phyloP scores from a whole-genome alignment of 2,888 invertebrate species.

The Bombyx huttoni region DNA sequence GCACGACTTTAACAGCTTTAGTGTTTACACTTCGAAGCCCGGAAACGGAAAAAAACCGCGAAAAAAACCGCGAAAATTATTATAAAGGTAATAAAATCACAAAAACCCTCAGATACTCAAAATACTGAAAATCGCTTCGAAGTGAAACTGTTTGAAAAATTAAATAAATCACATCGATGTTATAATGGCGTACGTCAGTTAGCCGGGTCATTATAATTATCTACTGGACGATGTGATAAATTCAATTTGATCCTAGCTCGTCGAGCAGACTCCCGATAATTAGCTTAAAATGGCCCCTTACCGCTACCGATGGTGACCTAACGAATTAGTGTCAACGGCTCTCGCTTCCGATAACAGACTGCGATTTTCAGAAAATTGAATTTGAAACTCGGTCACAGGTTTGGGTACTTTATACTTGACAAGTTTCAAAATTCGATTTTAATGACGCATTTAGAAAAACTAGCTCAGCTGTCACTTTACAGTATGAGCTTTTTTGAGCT shows the following conservation, averaged over 20 bases:
- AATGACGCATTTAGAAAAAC: no score
- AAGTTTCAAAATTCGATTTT: no score
- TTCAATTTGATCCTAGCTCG: neutral
- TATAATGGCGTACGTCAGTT: slow-evolving; percentile 22
- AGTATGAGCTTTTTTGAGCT: no score
- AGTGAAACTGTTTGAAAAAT: neutral
- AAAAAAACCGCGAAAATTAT: no score
- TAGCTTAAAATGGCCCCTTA: neutral
- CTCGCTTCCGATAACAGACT: neutral
- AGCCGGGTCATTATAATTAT: slow-evolving; percentile 14
- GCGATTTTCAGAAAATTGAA: neutral
- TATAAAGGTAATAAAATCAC: no score
- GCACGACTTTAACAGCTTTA: no score
- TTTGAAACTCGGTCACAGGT: neutral
- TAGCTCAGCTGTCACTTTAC: no score
- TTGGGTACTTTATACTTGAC: neutral
- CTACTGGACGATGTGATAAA: neutral
- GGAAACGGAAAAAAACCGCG: no score
- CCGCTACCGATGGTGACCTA: neutral
- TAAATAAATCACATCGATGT: neutral
- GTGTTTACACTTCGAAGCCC: no score
- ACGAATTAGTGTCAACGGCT: neutral
- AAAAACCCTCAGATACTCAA: no score
- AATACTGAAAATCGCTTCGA: no score
- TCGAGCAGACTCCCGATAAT: neutral